Percentiles rank a stretch among this genome's conserved stretches.
These are phyloP conservation scores for Perccottus glenii DNA, from an alignment of 2,113 vertebrate genomes.

Conservation along the genomic window DNA sequence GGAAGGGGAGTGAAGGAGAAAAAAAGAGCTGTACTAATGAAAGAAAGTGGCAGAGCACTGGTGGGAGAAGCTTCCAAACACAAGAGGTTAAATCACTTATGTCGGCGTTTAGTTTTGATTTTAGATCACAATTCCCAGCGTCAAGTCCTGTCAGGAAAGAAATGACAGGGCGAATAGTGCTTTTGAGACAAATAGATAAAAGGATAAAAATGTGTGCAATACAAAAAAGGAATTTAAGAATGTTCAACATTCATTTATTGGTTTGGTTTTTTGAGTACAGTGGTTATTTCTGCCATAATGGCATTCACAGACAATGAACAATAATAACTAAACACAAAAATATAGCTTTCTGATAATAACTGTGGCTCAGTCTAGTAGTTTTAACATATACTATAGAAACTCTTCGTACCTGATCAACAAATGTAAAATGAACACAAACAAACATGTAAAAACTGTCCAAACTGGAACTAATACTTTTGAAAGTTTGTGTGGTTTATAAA, in stretches of 20 bases:
- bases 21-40: conserved; percentile 18
- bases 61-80: conserved; percentile 43
- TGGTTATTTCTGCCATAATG: conserved; percentile 80
- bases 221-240: conserved; percentile 27
- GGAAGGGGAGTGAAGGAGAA: conserved; percentile 17
- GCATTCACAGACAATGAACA: conserved; percentile 78
- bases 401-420: conserved; percentile 73
- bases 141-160: conserved; percentile 1
- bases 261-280: conserved; percentile 84
- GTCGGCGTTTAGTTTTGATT: conserved; percentile 40
- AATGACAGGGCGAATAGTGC: background rate
- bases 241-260: conserved; percentile 81
- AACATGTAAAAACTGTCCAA: conserved; percentile 60
- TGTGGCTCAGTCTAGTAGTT: conserved; percentile 85
- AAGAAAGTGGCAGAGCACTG: conserved; percentile 28
- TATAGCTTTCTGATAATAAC: conserved; percentile 80
- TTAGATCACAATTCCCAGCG: conserved; percentile 3
- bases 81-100: conserved; percentile 46
- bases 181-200: conserved; percentile 11
- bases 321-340: conserved; percentile 73
- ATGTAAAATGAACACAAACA: conserved; percentile 63
- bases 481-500: conserved; percentile 77
- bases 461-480: conserved; percentile 77
- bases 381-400: conserved; percentile 69
- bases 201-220: background rate